Evolutionary conservation across 2,888 invertebrate genomes (phyloP).

Genomic region (Lypha dubia): DNA sequence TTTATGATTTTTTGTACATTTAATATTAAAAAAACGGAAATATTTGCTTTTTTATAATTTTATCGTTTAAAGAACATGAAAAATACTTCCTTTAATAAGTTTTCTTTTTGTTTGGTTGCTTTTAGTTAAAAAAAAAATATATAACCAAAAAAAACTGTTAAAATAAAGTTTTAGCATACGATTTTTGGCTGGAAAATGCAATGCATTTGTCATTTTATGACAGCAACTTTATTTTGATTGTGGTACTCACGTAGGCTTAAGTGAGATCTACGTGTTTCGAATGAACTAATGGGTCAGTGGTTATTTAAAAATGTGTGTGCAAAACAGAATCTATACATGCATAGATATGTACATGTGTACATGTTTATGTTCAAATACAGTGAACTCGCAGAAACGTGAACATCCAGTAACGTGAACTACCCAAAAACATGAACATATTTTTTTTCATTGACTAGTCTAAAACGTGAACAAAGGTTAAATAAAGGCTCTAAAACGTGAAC

Average conservation of each 20-base stretch:
- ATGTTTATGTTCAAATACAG: conserved; percentile 47
- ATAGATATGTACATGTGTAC: conserved; percentile 30
- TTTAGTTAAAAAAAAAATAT: conserved; percentile 13
- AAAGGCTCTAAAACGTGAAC: too few relatives aligned
- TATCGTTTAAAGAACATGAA: conserved; percentile 66
- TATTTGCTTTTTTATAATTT: conserved; percentile 62
- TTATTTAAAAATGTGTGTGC: conserved; percentile 22
- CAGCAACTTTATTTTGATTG: conserved; percentile 74
- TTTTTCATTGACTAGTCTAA: too few relatives aligned
- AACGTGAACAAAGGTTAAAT: too few relatives aligned
- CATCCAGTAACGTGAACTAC: too few relatives aligned
- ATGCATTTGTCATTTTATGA: conserved; percentile 73
- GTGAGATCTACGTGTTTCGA: conserved; percentile 74
- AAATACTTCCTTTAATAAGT: conserved; percentile 58
- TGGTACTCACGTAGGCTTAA: conserved; percentile 74
- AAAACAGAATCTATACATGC: conserved; percentile 14
- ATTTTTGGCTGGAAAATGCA: conserved; percentile 70
- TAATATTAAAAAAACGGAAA: conserved; percentile 42
- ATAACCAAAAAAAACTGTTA: neutral
- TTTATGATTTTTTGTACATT: conserved; percentile 40
- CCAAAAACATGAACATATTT: too few relatives aligned
- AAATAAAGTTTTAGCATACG: conserved; percentile 62
- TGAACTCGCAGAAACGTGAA: too few relatives aligned
- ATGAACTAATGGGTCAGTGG: conserved; percentile 68
- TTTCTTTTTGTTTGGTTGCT: conserved; percentile 58